phyloP scores from a whole-genome alignment of 2,888 invertebrate genomes.

The Rapana venosa region DNA sequence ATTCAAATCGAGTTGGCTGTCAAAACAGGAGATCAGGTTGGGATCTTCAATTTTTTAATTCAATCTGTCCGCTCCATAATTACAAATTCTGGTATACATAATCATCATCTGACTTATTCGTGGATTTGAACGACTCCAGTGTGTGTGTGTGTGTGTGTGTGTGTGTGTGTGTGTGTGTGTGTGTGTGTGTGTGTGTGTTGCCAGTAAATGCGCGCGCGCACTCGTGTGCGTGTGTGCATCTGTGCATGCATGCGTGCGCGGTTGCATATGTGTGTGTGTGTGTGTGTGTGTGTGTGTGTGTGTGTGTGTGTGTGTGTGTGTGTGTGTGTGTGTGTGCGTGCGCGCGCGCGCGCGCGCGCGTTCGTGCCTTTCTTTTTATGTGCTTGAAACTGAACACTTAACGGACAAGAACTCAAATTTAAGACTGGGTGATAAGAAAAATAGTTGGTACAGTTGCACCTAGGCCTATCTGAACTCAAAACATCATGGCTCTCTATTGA shows the following conservation, averaged over 20 bases:
- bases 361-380: neutral
- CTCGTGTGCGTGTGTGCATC: neutral
- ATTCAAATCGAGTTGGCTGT: no score
- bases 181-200: neutral
- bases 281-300: neutral
- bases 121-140: neutral
- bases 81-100: no score
- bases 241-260: neutral
- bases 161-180: slow-evolving; percentile 1
- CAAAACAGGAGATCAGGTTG: no score
- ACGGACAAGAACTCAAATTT: no score
- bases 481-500: no score
- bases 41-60: no score
- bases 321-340: neutral
- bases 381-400: no score
- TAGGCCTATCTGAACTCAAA: no score
- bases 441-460: no score
- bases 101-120: neutral
- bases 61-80: no score
- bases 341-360: neutral
- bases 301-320: neutral
- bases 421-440: no score
- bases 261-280: neutral
- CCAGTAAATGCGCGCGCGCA: neutral
- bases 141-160: neutral